Base-by-base conservation (phyloP, 2,113 vertebrate species). In the Nycticebus coucang region DNA sequence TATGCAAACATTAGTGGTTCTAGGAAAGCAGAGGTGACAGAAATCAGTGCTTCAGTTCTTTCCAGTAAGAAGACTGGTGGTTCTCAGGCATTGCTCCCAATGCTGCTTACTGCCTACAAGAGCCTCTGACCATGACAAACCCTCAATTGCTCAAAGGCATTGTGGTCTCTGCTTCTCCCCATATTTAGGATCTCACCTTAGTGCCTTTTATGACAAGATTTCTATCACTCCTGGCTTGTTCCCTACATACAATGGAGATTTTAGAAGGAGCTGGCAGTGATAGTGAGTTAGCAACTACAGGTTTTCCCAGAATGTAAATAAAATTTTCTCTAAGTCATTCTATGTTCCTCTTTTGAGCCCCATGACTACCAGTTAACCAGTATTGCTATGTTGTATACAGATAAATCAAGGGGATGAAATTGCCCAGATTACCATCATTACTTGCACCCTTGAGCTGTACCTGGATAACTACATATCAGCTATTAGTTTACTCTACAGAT, bases 61-160 rank as follows among this genome's bases (percentile, higher is more conserved):
- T 5, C 41, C 0, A 71, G n/a, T 35, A 64, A 74, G 69, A 35
- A 28, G n/a, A 45, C 1, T 21, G 14, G 4, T 33, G 5, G 13
- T 28, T 75, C 50, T 68, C 12, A 13, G 21, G 7, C 13, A 35
- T 24, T 15, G 26, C 21, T 30, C 12, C 57, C 18, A 30, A 77
- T 30, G 2, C 6, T 19, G 15, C n/a, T 6, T 15, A 24, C 4
- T 1, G 18, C 41, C 10, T 17, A 0, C 24, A 15, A 62, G 8
- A 82, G n/a, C 18, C 30, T 28, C 26, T 22, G 60, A 60, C 22
- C 5, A 4, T 2, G 0, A 37, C 7, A 5, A 30, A 2, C 28
- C 12, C 53, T 41, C 35, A 26, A 69, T 37, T 26, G 2, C 9
- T 81, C 74, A 64, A 14, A 1, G 45, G 7, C 33, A 1, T 18